These are phyloP conservation scores for Actinia equina DNA, from an alignment of 64 coral and sea anemone genomes.

Conservation along the genomic window DNA sequence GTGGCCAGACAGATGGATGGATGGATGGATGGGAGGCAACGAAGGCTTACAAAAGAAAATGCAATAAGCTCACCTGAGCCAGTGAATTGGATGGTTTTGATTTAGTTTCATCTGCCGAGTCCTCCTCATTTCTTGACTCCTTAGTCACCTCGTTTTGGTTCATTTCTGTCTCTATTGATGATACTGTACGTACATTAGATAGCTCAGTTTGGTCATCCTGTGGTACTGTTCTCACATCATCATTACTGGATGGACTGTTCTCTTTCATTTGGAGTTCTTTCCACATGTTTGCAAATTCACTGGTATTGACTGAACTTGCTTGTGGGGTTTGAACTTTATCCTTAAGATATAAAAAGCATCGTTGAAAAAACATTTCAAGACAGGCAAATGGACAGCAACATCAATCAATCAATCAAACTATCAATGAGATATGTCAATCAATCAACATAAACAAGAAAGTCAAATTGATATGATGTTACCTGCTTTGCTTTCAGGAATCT, in stretches of 20 bases:
- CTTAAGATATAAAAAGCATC: background rate
- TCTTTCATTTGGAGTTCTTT: constrained; percentile 84
- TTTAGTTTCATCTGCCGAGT: background rate
- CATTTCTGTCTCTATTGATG: background rate
- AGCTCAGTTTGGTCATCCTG: background rate
- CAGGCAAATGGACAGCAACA: no score
- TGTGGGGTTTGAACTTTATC: background rate
- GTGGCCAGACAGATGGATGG: no score
- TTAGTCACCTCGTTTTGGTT: background rate
- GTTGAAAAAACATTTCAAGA: no score
- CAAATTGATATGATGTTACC: no score
- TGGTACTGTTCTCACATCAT: background rate
- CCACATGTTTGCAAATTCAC: constrained; percentile 93
- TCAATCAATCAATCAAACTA: no score
- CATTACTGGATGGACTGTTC: constrained; percentile 41
- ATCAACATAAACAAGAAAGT: no score
- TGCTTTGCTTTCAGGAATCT: no score
- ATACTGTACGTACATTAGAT: background rate
- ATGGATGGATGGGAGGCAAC: background rate
- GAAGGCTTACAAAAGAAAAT: background rate
- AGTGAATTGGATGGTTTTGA: background rate
- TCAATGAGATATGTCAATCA: no score
- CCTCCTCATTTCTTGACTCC: background rate
- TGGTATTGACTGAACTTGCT: background rate
- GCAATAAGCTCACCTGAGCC: background rate